These are phyloP conservation scores for Scotopteryx bipunctaria DNA, from an alignment of 2,888 invertebrate species.

Conservation along the genomic window DNA sequence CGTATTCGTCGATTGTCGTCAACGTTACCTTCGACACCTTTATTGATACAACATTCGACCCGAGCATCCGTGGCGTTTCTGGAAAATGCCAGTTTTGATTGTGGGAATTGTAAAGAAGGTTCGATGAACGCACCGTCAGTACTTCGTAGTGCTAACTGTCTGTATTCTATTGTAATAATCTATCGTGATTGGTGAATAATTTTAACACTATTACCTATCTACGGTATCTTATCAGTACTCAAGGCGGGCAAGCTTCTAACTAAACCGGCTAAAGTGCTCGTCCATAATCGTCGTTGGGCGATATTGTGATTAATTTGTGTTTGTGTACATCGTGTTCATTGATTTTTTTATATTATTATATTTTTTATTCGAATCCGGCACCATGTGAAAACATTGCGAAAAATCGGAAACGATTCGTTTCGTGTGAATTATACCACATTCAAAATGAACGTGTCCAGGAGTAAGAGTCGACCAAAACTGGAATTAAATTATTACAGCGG, in stretches of 20 bases:
- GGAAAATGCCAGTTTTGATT: constrained; percentile 43
- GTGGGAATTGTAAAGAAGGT: constrained; percentile 34
- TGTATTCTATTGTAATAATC: constrained; percentile 36
- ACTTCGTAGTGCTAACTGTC: constrained; percentile 29
- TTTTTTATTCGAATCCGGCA: constrained; percentile 32
- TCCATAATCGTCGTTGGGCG: constrained; percentile 54
- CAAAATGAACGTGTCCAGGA: constrained; percentile 28
- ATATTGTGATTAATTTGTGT: constrained; percentile 52
- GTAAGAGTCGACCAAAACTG: constrained; percentile 19
- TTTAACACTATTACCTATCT: constrained; percentile 45
- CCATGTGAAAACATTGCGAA: constrained; percentile 26
- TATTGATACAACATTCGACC: constrained; percentile 50
- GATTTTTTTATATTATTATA: constrained; percentile 49
- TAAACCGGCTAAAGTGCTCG: constrained; percentile 55
- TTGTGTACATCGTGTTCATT: constrained; percentile 48
- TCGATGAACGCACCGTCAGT: constrained; percentile 69
- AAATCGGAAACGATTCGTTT: constrained; percentile 25
- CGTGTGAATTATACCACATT: constrained; percentile 19
- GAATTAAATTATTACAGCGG: constrained; percentile 23
- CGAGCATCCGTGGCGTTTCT: constrained; percentile 19
- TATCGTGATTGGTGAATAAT: constrained; percentile 49
- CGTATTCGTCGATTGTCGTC: constrained; percentile 53
- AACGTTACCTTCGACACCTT: constrained; percentile 41
- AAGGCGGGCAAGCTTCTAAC: constrained; percentile 46
- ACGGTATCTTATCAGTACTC: constrained; percentile 67